phyloP scores from a whole-genome alignment of 2,113 vertebrate species.

The Hemicordylus capensis region DNA sequence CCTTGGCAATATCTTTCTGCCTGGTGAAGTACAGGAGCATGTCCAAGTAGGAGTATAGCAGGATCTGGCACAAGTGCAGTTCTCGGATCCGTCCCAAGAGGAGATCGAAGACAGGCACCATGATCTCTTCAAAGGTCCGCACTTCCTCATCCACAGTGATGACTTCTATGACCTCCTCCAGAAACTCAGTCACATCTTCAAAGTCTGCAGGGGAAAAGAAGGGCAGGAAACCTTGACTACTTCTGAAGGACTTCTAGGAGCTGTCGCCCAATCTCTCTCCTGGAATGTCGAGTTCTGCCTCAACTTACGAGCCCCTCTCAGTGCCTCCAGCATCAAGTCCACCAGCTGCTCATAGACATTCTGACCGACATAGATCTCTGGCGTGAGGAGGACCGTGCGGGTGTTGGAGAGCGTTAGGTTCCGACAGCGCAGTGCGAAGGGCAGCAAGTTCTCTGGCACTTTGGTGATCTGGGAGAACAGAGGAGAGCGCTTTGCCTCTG shows the following conservation, averaged over 20 bases:
- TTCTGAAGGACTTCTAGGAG: not conserved
- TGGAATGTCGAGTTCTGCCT: not conserved
- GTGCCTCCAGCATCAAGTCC: constrained; percentile 89
- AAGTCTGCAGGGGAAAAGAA: constrained; percentile 75
- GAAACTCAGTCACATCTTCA: constrained; percentile 88
- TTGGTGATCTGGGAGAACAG: constrained; percentile 86
- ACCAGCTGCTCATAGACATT: constrained; percentile 92
- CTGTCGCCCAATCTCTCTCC: not conserved
- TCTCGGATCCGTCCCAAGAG: constrained; percentile 88
- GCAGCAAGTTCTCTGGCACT: constrained; percentile 93
- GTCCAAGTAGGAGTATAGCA: constrained; percentile 91
- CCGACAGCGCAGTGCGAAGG: constrained; percentile 90
- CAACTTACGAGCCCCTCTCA: constrained; percentile 88
- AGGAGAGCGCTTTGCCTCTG: not conserved
- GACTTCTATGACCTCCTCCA: constrained; percentile 89
- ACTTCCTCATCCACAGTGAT: constrained; percentile 91
- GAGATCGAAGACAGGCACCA: constrained; percentile 92
- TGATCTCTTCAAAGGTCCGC: constrained; percentile 92
- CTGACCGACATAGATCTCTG: constrained; percentile 93
- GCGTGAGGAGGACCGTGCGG: constrained; percentile 91
- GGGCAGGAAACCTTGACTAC: not conserved
- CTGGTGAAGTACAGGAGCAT: constrained; percentile 92
- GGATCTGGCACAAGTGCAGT: constrained; percentile 91
- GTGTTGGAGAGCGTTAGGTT: constrained; percentile 90
- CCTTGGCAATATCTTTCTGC: constrained; percentile 93